Conservation (phyloP, 2,113 vertebrate genomes). For the Scatophagus argus region DNA sequence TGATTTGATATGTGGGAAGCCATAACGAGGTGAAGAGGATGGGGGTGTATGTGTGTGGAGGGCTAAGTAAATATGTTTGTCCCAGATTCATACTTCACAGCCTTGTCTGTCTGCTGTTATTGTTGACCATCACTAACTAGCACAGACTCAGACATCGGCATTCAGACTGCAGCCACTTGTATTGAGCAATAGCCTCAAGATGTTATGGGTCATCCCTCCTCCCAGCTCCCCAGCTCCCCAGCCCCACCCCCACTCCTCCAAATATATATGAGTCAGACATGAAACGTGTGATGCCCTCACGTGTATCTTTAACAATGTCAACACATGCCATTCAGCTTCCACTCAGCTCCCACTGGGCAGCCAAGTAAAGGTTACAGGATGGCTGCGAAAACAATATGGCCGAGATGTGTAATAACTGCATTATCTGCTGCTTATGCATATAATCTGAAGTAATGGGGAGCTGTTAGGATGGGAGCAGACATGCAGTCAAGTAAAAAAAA, state of each 20-base stretch:
- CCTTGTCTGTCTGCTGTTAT: constrained; percentile 14
- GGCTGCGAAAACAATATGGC: constrained; percentile 45
- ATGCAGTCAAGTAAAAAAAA: too few relatives aligned
- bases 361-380: constrained; percentile 48
- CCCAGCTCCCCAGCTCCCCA: background rate
- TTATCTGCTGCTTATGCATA: constrained; percentile 45
- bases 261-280: constrained; percentile 51
- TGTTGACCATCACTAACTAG: constrained; percentile 33
- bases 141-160: constrained; percentile 3
- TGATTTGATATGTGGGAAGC: constrained; percentile 64
- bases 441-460: constrained; percentile 24
- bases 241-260: background rate
- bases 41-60: background rate
- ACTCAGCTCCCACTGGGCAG: constrained; percentile 34
- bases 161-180: constrained; percentile 21
- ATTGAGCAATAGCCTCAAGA: constrained; percentile 48
- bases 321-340: constrained; percentile 65
- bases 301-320: constrained; percentile 71
- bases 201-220: background rate
- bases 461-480: background rate
- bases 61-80: constrained; percentile 10
- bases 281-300: constrained; percentile 63
- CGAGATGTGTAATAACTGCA: constrained; percentile 42
- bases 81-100: constrained; percentile 50
- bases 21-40: constrained; percentile 28